phyloP scores from a whole-genome alignment of 2,888 invertebrate species.

The Caenorhabditis macrosperma region DNA sequence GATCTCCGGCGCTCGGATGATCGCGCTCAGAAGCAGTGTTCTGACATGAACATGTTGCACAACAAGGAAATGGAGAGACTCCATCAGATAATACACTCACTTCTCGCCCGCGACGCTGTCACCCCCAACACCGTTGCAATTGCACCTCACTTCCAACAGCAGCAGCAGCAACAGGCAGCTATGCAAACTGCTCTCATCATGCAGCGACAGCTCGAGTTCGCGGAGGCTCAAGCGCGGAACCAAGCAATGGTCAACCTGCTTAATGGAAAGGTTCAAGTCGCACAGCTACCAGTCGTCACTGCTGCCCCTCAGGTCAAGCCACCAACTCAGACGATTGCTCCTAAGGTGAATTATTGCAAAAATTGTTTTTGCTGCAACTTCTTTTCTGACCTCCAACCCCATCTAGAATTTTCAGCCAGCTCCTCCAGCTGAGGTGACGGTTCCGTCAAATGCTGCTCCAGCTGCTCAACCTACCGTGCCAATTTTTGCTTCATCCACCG shows the following conservation, averaged over 20 bases:
- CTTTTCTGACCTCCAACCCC: no score
- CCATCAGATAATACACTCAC: conserved; percentile 56
- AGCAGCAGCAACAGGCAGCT: conserved; percentile 35
- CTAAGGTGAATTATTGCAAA: conserved; percentile 8
- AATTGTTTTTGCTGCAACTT: no score
- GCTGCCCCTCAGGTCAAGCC: conserved; percentile 9
- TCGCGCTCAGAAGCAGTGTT: conserved; percentile 34
- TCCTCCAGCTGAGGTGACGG: not conserved
- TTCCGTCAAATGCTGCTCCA: not conserved
- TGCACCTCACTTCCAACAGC: conserved; percentile 31
- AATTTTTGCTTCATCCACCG: not conserved
- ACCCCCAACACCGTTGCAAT: conserved; percentile 3
- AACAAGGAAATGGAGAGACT: conserved; percentile 63
- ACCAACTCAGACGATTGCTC: conserved; percentile 2
- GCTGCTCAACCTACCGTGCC: not conserved
- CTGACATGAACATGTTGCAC: conserved; percentile 40
- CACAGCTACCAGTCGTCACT: conserved; percentile 3
- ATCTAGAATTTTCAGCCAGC: conserved; percentile 15
- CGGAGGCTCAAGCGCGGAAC: conserved; percentile 16
- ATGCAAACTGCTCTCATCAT: not conserved
- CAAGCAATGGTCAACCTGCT: conserved; percentile 6
- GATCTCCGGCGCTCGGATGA: conserved; percentile 56
- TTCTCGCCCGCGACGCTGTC: conserved; percentile 33
- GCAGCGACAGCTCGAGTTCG: conserved; percentile 29
- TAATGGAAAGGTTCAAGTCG: conserved; percentile 26